These are phyloP conservation scores for Etheostoma cragini DNA, from an alignment of 2,113 vertebrate species.

Conservation along the genomic window DNA sequence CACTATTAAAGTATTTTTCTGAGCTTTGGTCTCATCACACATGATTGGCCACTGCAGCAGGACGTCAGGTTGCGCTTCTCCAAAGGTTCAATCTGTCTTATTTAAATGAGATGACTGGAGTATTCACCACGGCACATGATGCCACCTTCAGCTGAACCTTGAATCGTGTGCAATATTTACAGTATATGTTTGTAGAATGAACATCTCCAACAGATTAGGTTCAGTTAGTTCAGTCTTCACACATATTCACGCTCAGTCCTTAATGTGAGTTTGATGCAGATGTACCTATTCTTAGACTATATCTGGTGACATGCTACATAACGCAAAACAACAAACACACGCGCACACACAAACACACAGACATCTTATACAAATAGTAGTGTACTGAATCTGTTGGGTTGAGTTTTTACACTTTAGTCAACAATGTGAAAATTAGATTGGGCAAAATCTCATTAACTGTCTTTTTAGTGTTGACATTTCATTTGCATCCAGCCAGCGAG, in stretches of 20 bases:
- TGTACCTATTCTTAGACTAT: slow-evolving; percentile 46
- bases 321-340: not conserved
- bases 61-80: too few species aligned
- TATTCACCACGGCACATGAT: too few species aligned
- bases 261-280: slow-evolving; percentile 23
- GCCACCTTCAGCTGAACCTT: not conserved
- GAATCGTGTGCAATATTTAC: not conserved
- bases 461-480: slow-evolving; percentile 62
- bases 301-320: slow-evolving; percentile 17
- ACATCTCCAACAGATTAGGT: not conserved
- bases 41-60: too few species aligned
- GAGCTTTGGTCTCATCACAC: too few species aligned
- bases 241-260: slow-evolving; percentile 38
- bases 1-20: too few species aligned
- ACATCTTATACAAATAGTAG: not conserved
- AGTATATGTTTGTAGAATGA: slow-evolving; percentile 4
- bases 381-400: slow-evolving; percentile 40
- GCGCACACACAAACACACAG: slow-evolving; percentile 11
- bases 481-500: slow-evolving; percentile 57
- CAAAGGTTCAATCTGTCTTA: too few species aligned
- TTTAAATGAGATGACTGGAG: too few species aligned
- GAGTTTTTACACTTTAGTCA: slow-evolving; percentile 56
- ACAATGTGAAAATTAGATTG: slow-evolving; percentile 62
- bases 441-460: slow-evolving; percentile 64
- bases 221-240: slow-evolving; percentile 21